Conservation (phyloP, 2,888 invertebrate genomes). For the Lycia hirtaria region DNA sequence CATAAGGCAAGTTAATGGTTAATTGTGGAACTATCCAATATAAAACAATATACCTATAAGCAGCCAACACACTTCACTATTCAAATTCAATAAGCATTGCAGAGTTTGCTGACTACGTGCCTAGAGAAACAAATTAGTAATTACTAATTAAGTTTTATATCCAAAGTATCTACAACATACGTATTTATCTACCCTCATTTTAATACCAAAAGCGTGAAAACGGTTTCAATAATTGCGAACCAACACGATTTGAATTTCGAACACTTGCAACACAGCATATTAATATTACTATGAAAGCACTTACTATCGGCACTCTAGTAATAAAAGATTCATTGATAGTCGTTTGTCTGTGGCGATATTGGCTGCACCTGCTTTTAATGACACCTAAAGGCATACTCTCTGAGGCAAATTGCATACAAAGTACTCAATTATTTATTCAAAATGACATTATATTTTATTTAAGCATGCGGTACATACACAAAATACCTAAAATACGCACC, state of each 20-base stretch:
- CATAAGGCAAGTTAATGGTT: no score
- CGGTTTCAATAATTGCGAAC: slow-evolving; percentile 32
- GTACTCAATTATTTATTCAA: not conserved
- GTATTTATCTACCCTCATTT: slow-evolving; percentile 16
- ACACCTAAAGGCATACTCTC: slow-evolving; percentile 11
- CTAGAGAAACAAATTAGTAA: not conserved
- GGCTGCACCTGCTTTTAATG: slow-evolving; percentile 12
- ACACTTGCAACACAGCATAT: slow-evolving; percentile 32
- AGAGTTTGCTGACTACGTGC: no score
- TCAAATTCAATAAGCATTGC: no score
- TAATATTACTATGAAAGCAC: not conserved
- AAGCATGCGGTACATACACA: no score
- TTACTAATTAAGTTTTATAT: slow-evolving; percentile 1
- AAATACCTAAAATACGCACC: no score
- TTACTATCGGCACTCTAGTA: slow-evolving; percentile 8
- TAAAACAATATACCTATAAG: no score
- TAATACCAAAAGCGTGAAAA: slow-evolving; percentile 39
- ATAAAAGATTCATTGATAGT: not conserved
- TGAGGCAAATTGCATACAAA: slow-evolving; percentile 13
- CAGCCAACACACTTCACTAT: no score
- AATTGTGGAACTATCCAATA: no score
- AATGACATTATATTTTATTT: no score
- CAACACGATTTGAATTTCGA: slow-evolving; percentile 50
- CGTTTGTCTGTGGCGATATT: slow-evolving; percentile 16
- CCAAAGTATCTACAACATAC: slow-evolving; percentile 8